Conservation (phyloP, 2,113 vertebrate genomes). For the Bostrychus sinensis region DNA sequence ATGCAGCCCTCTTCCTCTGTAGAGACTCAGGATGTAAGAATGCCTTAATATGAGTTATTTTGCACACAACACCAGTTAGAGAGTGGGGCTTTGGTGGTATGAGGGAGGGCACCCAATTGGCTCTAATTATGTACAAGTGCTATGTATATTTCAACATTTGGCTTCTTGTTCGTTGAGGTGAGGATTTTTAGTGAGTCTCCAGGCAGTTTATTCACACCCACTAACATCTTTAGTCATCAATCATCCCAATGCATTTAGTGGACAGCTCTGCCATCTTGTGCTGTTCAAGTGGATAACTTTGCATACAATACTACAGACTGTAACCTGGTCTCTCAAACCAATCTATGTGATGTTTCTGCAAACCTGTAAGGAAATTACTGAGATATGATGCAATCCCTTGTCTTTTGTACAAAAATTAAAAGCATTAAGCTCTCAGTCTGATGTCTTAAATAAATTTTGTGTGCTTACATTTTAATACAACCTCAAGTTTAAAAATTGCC, state of each 20-base stretch:
- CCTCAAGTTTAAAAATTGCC: too few relatives aligned
- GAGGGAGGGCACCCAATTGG: conserved; percentile 60
- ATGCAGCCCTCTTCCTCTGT: conserved; percentile 97
- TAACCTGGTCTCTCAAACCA: conserved; percentile 7
- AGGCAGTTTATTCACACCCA: conserved; percentile 59
- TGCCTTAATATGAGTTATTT: conserved; percentile 82
- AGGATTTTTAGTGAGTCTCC: conserved; percentile 18
- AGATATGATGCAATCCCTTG: too few relatives aligned
- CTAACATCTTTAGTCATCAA: conserved; percentile 73
- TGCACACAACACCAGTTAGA: conserved; percentile 75
- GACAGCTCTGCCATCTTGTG: conserved; percentile 54
- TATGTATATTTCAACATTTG: conserved; percentile 18
- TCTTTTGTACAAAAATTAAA: too few relatives aligned
- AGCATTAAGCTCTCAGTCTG: too few relatives aligned
- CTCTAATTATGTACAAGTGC: conserved; percentile 9
- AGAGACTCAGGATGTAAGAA: conserved; percentile 93
- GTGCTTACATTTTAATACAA: too few relatives aligned
- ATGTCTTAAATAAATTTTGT: too few relatives aligned
- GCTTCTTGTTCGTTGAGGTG: background rate
- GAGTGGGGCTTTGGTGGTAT: conserved; percentile 68
- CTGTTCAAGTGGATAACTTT: conserved; percentile 46
- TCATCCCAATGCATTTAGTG: conserved; percentile 74
- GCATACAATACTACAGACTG: conserved; percentile 43
- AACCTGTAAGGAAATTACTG: background rate
- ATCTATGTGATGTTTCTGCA: background rate